A percentile compares a stretch with the other conserved stretches of the same genome.
phyloP scores from a whole-genome alignment of 1,140 invertebrate species.

The Leptopilina clavipes region DNA sequence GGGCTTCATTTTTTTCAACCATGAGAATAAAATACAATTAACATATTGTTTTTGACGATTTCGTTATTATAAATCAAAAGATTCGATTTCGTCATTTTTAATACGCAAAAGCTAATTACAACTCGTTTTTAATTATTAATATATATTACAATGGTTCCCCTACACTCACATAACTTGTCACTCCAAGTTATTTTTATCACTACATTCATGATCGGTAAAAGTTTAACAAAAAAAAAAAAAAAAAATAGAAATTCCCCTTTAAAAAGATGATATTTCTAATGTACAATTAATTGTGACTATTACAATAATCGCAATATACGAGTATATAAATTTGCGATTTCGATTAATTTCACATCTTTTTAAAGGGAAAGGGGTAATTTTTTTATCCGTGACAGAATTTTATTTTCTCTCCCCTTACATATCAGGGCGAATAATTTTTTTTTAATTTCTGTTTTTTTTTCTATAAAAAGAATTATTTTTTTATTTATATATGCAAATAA shows the following conservation, averaged over 20 bases:
- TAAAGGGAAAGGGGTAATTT: slow-evolving; percentile 7
- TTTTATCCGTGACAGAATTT: too few relatives aligned
- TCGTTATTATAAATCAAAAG: slow-evolving; percentile 2
- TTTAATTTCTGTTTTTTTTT: too few relatives aligned
- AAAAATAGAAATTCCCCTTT: background rate
- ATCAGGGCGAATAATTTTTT: background rate
- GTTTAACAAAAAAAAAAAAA: slow-evolving; percentile 10
- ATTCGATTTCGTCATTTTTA: slow-evolving; percentile 13
- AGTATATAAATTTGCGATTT: slow-evolving; percentile 22
- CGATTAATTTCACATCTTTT: slow-evolving; percentile 4
- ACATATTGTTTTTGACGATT: background rate
- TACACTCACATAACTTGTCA: slow-evolving; percentile 23
- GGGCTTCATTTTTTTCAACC: too few relatives aligned
- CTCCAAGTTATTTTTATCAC: background rate
- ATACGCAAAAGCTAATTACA: slow-evolving; percentile 28
- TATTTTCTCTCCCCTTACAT: background rate
- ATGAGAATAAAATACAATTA: slow-evolving; percentile 23
- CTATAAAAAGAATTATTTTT: background rate
- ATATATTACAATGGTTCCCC: slow-evolving; percentile 30
- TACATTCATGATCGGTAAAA: slow-evolving; percentile 3
- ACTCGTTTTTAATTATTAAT: background rate
- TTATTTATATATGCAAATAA: slow-evolving; percentile 1
- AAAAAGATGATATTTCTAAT: slow-evolving; percentile 29
- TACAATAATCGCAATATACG: slow-evolving; percentile 2
- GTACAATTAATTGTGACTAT: slow-evolving; percentile 10